phyloP scores from a whole-genome alignment of 2,113 vertebrate genomes.

The Trachemys scripta region DNA sequence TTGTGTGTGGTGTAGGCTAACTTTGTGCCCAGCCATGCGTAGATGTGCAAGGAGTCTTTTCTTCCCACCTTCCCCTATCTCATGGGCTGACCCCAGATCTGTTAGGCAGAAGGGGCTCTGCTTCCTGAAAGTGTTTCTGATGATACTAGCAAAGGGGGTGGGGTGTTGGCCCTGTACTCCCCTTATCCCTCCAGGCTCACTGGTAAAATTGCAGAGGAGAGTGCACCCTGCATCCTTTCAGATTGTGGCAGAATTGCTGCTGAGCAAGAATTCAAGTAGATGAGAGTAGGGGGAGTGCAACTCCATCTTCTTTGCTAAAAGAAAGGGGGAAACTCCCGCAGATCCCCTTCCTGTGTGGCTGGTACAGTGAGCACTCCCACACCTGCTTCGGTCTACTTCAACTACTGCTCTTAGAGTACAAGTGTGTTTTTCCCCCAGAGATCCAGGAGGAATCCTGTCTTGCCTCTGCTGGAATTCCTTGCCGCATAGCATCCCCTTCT shows the following conservation, averaged over 20 bases:
- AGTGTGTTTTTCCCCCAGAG: fast-evolving
- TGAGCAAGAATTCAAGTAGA: background rate
- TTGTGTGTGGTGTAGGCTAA: background rate
- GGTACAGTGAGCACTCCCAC: background rate
- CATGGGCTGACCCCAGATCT: background rate
- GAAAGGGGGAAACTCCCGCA: background rate
- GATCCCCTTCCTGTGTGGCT: fast-evolving
- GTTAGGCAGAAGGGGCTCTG: background rate
- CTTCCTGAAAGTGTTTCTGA: background rate
- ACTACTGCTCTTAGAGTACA: background rate
- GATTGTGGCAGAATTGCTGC: background rate
- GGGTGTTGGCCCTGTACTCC: background rate
- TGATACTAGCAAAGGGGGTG: background rate
- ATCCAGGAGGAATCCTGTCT: background rate
- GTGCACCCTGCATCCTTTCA: background rate
- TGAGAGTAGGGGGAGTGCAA: background rate
- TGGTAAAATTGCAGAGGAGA: background rate
- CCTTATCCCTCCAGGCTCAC: background rate
- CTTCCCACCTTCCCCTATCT: background rate
- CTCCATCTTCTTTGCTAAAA: background rate
- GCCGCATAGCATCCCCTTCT: background rate
- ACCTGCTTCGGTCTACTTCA: background rate
- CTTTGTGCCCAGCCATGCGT: slow-evolving; percentile 23
- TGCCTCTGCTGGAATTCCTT: background rate
- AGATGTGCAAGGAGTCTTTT: background rate